Evolutionary conservation across 2,888 invertebrate species (phyloP).

Genomic region (Venusia cambrica): DNA sequence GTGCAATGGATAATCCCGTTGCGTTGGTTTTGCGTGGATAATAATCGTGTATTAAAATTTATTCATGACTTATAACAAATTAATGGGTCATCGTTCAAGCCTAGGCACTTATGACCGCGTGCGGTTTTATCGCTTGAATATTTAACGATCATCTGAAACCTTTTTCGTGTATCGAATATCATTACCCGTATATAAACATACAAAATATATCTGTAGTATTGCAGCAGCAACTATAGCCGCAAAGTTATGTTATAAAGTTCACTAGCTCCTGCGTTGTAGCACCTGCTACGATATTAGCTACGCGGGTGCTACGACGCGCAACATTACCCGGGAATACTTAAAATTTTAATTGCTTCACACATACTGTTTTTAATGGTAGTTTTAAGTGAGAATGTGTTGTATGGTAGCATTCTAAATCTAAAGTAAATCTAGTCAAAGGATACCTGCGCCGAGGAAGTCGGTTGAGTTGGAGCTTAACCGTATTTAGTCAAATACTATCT

Average conservation of each 20-base stretch:
- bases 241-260: conserved; percentile 42
- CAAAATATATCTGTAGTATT: conserved; percentile 14
- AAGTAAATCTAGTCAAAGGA: too few species aligned
- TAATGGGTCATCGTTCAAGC: conserved; percentile 14
- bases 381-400: too few species aligned
- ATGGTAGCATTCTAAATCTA: too few species aligned
- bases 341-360: conserved; percentile 11
- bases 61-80: conserved; percentile 14
- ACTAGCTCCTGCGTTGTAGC: conserved; percentile 44
- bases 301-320: conserved; percentile 32
- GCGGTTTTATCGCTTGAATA: conserved; percentile 15
- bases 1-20: conserved; percentile 6
- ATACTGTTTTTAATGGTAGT: conserved; percentile 1
- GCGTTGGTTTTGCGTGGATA: conserved; percentile 4
- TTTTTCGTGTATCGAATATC: conserved; percentile 5
- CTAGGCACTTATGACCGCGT: conserved; percentile 12
- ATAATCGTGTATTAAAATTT: conserved; percentile 12
- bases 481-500: conserved; percentile 22
- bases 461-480: conserved; percentile 16
- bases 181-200: conserved; percentile 5
- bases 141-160: conserved; percentile 9
- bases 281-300: conserved; percentile 45
- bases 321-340: conserved; percentile 19
- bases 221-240: too few species aligned
- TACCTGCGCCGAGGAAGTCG: conserved; percentile 9